These are phyloP conservation scores for Sarcophaga rosellei DNA, from an alignment of 2,888 invertebrate genomes.

Conservation along the genomic window DNA sequence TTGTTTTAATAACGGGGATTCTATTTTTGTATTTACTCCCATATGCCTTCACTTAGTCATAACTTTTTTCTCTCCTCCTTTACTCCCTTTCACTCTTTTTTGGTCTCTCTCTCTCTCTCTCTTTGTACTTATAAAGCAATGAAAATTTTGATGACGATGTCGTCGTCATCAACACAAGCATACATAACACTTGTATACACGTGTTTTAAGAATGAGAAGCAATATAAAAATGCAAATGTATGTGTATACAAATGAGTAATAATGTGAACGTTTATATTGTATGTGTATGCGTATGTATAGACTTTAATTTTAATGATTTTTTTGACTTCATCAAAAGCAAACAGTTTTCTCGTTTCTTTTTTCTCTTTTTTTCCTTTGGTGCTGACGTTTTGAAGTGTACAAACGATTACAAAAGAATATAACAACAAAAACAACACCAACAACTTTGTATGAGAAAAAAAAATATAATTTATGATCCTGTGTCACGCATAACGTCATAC, in stretches of 20 bases:
- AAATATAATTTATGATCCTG: constrained; percentile 57
- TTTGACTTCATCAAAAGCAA: constrained; percentile 36
- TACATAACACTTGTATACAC: neutral
- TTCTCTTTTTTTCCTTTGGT: neutral
- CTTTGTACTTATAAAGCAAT: neutral
- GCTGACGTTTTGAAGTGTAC: constrained; percentile 35
- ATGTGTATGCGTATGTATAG: constrained; percentile 4
- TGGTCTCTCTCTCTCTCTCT: too few species aligned
- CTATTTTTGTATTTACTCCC: neutral
- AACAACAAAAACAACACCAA: neutral
- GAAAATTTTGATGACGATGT: neutral
- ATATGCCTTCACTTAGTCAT: neutral
- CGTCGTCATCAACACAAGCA: neutral
- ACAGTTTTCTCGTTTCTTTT: neutral
- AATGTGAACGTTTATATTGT: neutral
- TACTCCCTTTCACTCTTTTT: neutral
- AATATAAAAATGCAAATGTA: neutral
- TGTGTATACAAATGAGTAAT: neutral
- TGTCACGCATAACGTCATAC: constrained; percentile 64
- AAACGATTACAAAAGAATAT: too few species aligned
- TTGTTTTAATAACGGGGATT: neutral
- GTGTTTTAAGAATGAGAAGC: neutral
- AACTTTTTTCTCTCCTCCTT: neutral
- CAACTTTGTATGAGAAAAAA: neutral
- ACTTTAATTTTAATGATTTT: constrained; percentile 25